A percentile compares a stretch with the other conserved stretches of the same genome.
Conservation (phyloP, 2,797 vertebrate species). For the Thunnus albacares region DNA sequence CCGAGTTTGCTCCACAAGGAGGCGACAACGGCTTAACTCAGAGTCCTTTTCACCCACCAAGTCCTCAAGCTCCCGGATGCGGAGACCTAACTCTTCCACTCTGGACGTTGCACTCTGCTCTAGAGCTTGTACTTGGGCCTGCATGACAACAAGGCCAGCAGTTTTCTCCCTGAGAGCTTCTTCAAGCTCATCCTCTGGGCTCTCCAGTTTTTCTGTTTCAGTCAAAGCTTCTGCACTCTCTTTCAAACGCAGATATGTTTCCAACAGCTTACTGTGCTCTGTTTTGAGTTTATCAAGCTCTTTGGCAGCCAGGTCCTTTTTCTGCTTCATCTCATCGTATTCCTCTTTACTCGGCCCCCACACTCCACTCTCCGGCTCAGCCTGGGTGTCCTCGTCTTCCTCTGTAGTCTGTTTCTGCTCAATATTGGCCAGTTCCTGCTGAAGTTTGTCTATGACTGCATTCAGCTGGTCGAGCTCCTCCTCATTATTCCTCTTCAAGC, state of each 20-base stretch:
- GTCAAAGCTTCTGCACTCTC: slow-evolving; percentile 67
- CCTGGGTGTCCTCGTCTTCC: slow-evolving; percentile 84
- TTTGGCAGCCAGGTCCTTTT: slow-evolving; percentile 82
- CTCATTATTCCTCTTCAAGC: slow-evolving; percentile 88
- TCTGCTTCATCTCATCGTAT: slow-evolving; percentile 87
- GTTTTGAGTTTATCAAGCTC: slow-evolving; percentile 85
- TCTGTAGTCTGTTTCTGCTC: slow-evolving; percentile 85
- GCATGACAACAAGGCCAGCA: slow-evolving; percentile 79
- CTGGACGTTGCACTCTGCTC: slow-evolving; percentile 81
- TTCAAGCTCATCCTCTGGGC: slow-evolving; percentile 69
- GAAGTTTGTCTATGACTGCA: slow-evolving; percentile 95
- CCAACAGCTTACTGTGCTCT: slow-evolving; percentile 74
- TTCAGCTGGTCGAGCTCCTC: slow-evolving; percentile 94
- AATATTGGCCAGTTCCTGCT: slow-evolving; percentile 92
- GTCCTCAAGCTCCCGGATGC: slow-evolving; percentile 86
- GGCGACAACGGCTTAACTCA: slow-evolving; percentile 83
- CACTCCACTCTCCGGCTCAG: slow-evolving; percentile 67
- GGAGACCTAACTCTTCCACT: slow-evolving; percentile 77
- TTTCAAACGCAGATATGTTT: slow-evolving; percentile 74
- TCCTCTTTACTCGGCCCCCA: slow-evolving; percentile 72
- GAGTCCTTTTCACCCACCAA: slow-evolving; percentile 86
- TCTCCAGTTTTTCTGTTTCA: slow-evolving; percentile 50
- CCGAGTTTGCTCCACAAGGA: slow-evolving; percentile 85
- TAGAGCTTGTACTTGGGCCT: slow-evolving; percentile 80
- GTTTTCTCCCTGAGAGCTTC: slow-evolving; percentile 82